These are phyloP conservation scores for Syrmaticus mikado DNA, from an alignment of 2,113 vertebrate genomes.

Conservation along the genomic window DNA sequence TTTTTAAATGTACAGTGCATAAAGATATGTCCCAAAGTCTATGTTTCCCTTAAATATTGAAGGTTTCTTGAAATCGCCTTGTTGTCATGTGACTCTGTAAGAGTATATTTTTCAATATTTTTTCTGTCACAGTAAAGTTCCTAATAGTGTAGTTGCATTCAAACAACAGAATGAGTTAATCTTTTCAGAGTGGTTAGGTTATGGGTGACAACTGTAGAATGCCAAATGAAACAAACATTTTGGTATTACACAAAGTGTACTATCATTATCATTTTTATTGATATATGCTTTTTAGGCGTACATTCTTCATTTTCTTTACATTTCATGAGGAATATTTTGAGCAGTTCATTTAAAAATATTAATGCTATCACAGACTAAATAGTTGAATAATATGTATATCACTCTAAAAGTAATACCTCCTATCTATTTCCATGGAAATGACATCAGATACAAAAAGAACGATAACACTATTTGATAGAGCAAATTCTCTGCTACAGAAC, in stretches of 20 bases:
- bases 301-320: not conserved
- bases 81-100: not conserved
- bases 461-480: no score
- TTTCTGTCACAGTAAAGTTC: not conserved
- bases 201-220: not conserved
- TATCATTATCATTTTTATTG: not conserved
- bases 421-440: no score
- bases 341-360: not conserved
- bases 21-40: fast-evolving
- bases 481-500: no score
- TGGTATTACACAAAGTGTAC: not conserved
- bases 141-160: not conserved
- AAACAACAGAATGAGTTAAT: not conserved
- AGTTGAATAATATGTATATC: not conserved
- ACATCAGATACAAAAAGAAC: no score
- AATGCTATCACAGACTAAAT: not conserved
- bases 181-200: not conserved
- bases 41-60: not conserved
- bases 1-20: not conserved
- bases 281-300: not conserved
- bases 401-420: no score
- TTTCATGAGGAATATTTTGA: not conserved
- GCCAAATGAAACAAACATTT: not conserved
- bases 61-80: not conserved
- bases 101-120: not conserved